Conservation (phyloP, 2,113 vertebrate species). For the Neolamprologus longior region DNA sequence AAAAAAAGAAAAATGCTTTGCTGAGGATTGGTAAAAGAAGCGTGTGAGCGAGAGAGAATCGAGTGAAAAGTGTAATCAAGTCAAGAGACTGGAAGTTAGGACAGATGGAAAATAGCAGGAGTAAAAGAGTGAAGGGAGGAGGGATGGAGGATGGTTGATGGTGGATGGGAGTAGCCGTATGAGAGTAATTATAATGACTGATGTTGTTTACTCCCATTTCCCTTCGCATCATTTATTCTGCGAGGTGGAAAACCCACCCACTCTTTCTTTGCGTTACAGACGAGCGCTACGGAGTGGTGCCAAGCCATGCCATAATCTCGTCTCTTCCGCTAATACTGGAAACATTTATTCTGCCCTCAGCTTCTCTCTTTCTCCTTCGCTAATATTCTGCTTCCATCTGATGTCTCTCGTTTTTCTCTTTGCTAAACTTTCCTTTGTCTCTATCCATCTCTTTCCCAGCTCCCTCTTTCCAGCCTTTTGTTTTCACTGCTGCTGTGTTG, state of each 20-base stretch:
- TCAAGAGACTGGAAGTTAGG: conserved; percentile 7
- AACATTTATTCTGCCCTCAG: conserved; percentile 40
- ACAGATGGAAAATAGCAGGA: conserved; percentile 49
- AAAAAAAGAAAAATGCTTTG: not conserved
- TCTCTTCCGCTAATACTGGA: conserved; percentile 42
- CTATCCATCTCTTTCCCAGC: not conserved
- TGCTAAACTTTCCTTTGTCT: not conserved
- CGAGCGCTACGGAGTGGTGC: conserved; percentile 37
- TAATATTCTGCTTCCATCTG: not conserved
- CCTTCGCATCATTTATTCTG: conserved; percentile 72
- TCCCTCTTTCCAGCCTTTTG: conserved; percentile 2
- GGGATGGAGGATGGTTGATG: conserved; percentile 17
- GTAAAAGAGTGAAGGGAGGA: not conserved
- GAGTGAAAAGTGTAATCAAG: conserved; percentile 20
- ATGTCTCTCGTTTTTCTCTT: not conserved
- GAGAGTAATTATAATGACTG: conserved; percentile 72
- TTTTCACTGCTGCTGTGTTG: conserved; percentile 18
- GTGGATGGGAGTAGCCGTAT: conserved; percentile 56
- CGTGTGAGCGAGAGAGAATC: not conserved
- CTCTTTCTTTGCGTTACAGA: conserved; percentile 55
- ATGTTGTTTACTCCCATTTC: conserved; percentile 76
- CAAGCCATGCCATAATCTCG: conserved; percentile 49
- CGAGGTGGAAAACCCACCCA: conserved; percentile 65
- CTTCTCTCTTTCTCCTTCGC: not conserved
- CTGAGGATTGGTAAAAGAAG: not conserved